Percentiles rank a stretch among this genome's conserved stretches.
Conservation (phyloP, 2,888 invertebrate species). For the Drosophila meridionalis region DNA sequence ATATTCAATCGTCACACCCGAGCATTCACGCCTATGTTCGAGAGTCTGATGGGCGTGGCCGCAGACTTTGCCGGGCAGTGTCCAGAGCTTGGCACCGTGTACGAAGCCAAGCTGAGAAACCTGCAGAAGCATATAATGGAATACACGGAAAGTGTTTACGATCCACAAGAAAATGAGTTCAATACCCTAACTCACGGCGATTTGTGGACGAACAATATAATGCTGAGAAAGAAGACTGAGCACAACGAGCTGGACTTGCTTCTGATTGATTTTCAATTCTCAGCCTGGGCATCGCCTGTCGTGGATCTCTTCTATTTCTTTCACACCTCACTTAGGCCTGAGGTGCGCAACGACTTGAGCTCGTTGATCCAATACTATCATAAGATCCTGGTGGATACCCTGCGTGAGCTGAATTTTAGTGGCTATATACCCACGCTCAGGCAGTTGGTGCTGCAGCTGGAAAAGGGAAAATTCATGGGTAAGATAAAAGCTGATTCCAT, state of each 20-base stretch:
- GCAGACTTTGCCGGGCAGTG: conserved; percentile 71
- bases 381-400: conserved; percentile 64
- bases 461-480: conserved; percentile 79
- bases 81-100: conserved; percentile 70
- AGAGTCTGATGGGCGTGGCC: conserved; percentile 66
- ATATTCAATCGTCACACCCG: conserved; percentile 80
- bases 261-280: conserved; percentile 83
- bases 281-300: conserved; percentile 82
- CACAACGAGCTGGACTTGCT: conserved; percentile 65
- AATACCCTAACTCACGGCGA: conserved; percentile 82
- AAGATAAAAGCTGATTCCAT: conserved; percentile 22
- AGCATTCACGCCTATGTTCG: conserved; percentile 70
- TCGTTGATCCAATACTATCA: conserved; percentile 82
- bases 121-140: conserved; percentile 76
- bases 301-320: conserved; percentile 83
- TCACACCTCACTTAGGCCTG: conserved; percentile 74
- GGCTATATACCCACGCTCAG: conserved; percentile 79
- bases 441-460: conserved; percentile 76
- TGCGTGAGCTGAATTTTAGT: conserved; percentile 67
- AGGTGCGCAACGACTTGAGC: conserved; percentile 73
- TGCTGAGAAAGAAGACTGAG: conserved; percentile 60
- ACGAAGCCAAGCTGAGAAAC: conserved; percentile 74
- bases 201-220: conserved; percentile 82
- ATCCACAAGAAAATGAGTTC: conserved; percentile 54
- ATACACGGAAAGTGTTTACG: conserved; percentile 72